Evolutionary conservation across 2,888 invertebrate species (phyloP).

Genomic region (Digitonthophagus gazella): DNA sequence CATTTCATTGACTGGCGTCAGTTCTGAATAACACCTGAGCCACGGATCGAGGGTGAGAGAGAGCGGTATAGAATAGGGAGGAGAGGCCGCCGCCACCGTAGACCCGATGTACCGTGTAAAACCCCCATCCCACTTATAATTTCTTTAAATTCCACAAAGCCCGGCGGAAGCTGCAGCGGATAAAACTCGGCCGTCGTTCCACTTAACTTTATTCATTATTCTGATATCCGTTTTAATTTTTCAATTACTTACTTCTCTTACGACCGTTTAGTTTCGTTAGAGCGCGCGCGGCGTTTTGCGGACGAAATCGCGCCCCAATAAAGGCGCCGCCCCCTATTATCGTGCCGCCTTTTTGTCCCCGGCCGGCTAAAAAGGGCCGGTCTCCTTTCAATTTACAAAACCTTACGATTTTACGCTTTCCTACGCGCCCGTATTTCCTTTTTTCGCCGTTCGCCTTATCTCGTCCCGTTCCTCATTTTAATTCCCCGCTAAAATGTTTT

Average conservation of each 20-base stretch:
- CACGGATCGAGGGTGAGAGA: conserved; percentile 2
- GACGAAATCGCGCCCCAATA: conserved; percentile 2
- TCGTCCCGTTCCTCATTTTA: not conserved
- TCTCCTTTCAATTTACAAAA: not conserved
- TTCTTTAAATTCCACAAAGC: conserved; percentile 18
- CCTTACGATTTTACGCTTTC: not conserved
- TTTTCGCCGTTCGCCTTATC: not conserved
- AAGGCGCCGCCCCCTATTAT: not conserved
- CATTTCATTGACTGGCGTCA: conserved; percentile 46
- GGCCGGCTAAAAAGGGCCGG: not conserved
- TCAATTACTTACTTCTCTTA: conserved; percentile 15
- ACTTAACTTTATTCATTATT: conserved; percentile 17
- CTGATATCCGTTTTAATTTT: conserved; percentile 18
- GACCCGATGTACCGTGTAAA: conserved; percentile 16
- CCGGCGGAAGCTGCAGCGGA: conserved; percentile 6
- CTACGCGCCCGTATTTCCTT: not conserved
- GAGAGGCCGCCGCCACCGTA: not conserved
- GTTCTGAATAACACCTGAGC: conserved; percentile 32
- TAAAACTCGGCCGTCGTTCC: conserved; percentile 3
- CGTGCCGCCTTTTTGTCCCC: not conserved
- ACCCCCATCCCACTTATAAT: conserved; percentile 9
- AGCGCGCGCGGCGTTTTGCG: conserved; percentile 3
- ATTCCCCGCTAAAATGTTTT: not conserved
- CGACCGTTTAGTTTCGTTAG: conserved; percentile 9
- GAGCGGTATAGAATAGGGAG: not conserved